Evolutionary conservation across 2,113 vertebrate species (phyloP).

Genomic region (Siniperca knerii): DNA sequence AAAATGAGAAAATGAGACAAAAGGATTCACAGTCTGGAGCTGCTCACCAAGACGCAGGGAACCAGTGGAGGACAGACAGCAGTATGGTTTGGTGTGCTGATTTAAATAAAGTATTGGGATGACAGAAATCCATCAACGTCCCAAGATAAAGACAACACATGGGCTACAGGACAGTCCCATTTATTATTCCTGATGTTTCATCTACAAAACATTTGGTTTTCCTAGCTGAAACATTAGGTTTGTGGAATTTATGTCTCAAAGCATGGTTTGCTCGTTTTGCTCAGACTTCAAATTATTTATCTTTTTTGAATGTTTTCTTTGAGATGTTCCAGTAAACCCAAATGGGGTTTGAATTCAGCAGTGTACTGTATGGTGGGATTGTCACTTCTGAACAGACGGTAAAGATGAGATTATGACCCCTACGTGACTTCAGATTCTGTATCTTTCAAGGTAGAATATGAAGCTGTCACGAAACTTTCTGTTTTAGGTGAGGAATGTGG

Average conservation of each 20-base stretch:
- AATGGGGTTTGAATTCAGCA: neutral
- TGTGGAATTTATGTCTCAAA: constrained; percentile 1
- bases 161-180: constrained; percentile 5
- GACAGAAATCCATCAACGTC: constrained; percentile 46
- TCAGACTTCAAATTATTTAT: neutral
- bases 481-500: constrained; percentile 8
- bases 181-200: neutral
- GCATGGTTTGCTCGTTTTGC: neutral
- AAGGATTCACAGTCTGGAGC: constrained; percentile 69
- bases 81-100: constrained; percentile 8
- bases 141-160: constrained; percentile 33
- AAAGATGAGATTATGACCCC: constrained; percentile 23
- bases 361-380: neutral
- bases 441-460: constrained; percentile 16
- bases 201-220: constrained; percentile 7
- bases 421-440: constrained; percentile 34
- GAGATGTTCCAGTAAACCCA: neutral
- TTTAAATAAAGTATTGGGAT: constrained; percentile 37
- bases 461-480: constrained; percentile 10
- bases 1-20: constrained; percentile 77
- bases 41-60: constrained; percentile 41
- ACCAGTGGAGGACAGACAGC: constrained; percentile 26
- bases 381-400: constrained; percentile 35
- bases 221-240: neutral
- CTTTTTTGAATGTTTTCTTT: neutral